Base-by-base conservation (phyloP, 2,113 vertebrate genomes). In the Podocnemis expansa region DNA sequence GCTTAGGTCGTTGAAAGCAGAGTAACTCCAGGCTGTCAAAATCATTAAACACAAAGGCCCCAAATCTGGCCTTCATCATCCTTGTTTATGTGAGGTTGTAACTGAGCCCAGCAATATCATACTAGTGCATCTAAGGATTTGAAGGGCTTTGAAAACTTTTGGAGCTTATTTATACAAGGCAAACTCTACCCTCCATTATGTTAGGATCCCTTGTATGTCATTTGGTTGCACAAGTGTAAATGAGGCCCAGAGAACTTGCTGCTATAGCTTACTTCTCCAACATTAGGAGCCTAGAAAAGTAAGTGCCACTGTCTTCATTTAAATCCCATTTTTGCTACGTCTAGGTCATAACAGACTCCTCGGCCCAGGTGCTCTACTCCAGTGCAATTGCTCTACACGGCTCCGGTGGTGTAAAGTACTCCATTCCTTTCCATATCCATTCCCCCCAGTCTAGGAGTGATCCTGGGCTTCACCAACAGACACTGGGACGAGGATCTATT, bases 1-100 rank as follows among this genome's bases (percentile, higher is more conserved):
- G 84, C 86, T 93, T 78, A 96, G 87, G 93, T 94, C 91, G 93
- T 78, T 93, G 92, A 95, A 90, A 94, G 80, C 92, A 93, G 93
- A 96, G 93, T 89, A 88, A 91, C 89, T 70, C 89, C 75, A 95
- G 78, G 38, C 43, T 2, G 4, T 91, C 87, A 95, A 55, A 89
- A 96, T 92, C 93, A 86, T 82, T 75, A 75, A 89, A n/a, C 89
- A 78, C 84, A 92, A 94, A 96, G 79, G 84, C 67, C 80, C 93
- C 80, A 80, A 91, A 93, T 91, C 79, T 95, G 41, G 70, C 86
- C 78, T 84, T 7, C 79, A 89, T 89, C 56, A 25, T 82, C 85
- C n/a, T 0, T 4, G 5, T 45, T 5, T 2, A 45, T 93, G 34
- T 0, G 9, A 76, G 67, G 78, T 81, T 89, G 43, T 29, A 54